A percentile compares a stretch with the other conserved stretches of the same genome.
Evolutionary conservation across 2,113 vertebrate genomes (phyloP).

Genomic region (Bubo blakistoni): DNA sequence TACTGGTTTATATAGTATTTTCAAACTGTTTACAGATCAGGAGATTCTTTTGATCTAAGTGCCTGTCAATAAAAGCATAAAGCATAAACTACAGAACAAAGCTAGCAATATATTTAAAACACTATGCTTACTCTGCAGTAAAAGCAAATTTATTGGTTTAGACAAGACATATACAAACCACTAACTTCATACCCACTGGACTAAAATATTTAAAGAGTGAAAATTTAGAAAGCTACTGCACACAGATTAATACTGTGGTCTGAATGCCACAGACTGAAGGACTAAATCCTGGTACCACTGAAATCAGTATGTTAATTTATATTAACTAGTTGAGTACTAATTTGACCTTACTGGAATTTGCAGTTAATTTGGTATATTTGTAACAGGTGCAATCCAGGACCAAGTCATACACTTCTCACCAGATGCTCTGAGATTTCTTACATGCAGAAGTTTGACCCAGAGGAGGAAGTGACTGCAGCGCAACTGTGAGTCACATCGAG

Average conservation of each 20-base stretch:
- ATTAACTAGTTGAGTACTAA: neutral
- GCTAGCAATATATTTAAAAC: neutral
- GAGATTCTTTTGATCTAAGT: neutral
- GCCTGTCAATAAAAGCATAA: neutral
- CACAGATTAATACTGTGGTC: neutral
- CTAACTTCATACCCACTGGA: neutral
- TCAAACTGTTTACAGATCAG: neutral
- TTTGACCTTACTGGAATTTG: neutral
- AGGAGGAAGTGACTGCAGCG: neutral
- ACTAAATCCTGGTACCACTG: neutral
- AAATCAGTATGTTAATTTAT: neutral
- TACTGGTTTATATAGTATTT: neutral
- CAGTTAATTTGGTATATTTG: neutral
- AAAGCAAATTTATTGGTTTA: neutral
- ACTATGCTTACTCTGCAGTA: neutral
- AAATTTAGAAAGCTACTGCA: neutral
- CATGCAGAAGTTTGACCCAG: neutral
- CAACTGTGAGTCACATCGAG: neutral
- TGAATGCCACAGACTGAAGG: neutral
- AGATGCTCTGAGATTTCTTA: neutral
- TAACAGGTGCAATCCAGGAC: neutral
- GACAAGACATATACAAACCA: neutral
- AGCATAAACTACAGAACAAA: neutral
- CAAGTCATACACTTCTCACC: neutral
- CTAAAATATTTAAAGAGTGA: neutral